These are phyloP conservation scores for Diarsia mendica DNA, from an alignment of 2,888 invertebrate species.

Conservation along the genomic window DNA sequence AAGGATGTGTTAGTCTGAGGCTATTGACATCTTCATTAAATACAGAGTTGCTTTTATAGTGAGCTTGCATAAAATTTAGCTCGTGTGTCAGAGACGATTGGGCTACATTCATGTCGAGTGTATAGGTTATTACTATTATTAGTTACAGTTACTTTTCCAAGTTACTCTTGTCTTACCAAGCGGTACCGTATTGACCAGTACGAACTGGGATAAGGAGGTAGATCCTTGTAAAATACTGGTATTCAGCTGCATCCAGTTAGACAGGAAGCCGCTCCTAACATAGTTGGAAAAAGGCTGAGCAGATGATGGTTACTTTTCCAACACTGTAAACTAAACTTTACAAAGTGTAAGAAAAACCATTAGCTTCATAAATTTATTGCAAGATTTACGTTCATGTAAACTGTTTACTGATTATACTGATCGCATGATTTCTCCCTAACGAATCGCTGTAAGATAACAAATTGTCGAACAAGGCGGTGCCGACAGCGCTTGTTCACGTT, in stretches of 20 bases:
- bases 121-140: no score
- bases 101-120: neutral
- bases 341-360: neutral
- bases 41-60: neutral
- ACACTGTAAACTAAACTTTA: neutral
- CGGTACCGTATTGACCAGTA: no score
- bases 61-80: neutral
- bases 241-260: no score
- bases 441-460: slow-evolving; percentile 57
- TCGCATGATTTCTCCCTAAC: slow-evolving; percentile 48
- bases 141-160: no score
- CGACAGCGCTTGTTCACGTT: slow-evolving; percentile 61
- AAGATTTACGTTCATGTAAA: slow-evolving; percentile 18
- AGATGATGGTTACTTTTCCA: neutral
- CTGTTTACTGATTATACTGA: slow-evolving; percentile 33
- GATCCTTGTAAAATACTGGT: no score
- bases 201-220: no score
- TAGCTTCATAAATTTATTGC: slow-evolving; percentile 2
- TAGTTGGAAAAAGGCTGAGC: no score
- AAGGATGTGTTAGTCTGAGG: neutral
- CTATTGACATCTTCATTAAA: neutral
- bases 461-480: slow-evolving; percentile 58
- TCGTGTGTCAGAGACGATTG: neutral
- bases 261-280: no score
- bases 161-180: no score